phyloP scores from a whole-genome alignment of 2,888 invertebrate species.

The Athalia cordata region DNA sequence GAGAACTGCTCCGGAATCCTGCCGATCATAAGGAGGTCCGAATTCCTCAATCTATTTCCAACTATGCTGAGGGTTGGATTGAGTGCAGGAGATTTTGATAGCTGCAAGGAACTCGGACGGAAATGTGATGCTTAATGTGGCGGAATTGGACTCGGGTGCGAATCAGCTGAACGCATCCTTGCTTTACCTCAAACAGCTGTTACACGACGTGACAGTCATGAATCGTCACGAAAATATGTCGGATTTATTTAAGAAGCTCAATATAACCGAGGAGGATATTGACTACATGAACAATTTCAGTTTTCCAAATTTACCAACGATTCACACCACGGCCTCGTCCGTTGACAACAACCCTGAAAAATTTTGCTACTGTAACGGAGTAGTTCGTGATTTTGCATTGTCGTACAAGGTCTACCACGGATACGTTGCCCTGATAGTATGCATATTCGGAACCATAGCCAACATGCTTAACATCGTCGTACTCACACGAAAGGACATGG shows the following conservation, averaged over 20 bases:
- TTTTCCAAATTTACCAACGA: constrained; percentile 45
- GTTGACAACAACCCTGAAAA: constrained; percentile 11
- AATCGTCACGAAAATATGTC: constrained; percentile 55
- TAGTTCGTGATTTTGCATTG: constrained; percentile 77
- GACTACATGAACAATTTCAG: constrained; percentile 61
- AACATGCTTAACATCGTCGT: constrained; percentile 92
- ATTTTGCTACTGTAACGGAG: constrained; percentile 77
- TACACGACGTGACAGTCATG: constrained; percentile 53
- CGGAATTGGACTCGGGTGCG: constrained; percentile 38
- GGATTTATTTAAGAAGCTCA: constrained; percentile 57
- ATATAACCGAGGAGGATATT: constrained; percentile 65
- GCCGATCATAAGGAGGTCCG: too few relatives aligned
- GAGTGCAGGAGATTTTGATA: background rate
- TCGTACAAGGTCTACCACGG: constrained; percentile 86
- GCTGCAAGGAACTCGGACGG: background rate
- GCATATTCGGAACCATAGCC: constrained; percentile 90
- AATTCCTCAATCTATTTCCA: too few relatives aligned
- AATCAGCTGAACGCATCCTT: constrained; percentile 53
- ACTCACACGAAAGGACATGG: constrained; percentile 87
- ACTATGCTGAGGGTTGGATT: background rate
- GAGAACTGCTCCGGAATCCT: too few relatives aligned
- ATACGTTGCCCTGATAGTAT: constrained; percentile 88
- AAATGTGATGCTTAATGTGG: constrained; percentile 53
- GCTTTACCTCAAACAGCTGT: constrained; percentile 49
- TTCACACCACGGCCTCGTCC: constrained; percentile 26